Base-by-base conservation (phyloP, 2,888 invertebrate genomes). In the Euproctis similis region DNA sequence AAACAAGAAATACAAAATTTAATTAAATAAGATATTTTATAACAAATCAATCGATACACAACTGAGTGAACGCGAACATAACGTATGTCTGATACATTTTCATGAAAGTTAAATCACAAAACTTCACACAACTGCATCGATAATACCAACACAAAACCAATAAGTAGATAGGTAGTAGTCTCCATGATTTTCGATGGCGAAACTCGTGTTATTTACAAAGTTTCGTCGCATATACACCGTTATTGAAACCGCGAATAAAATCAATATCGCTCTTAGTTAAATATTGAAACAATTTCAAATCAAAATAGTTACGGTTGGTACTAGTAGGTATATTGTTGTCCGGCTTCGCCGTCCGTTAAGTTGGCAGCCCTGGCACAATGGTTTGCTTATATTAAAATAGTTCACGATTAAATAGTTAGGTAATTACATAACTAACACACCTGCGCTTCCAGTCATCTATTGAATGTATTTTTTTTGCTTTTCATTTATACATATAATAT, bases 301-400 rank as follows among this genome's bases (percentile, higher is more conserved):
- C 66, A 66, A 58, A 67, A 74, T 75, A 72, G 68, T 76, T 76
- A 13, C 28, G 23, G 14, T n/a, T n/a, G 14, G 43, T 31, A 42
- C 39, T 49, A 50, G n/a, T n/a, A n/a, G n/a, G n/a, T n/a, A n/a
- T 56, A 54, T 47, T 49, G 57, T 59, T 60, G 65, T 60, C 68
- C 55, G 50, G 53, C 53, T 53, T 41, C 39, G 16, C 18, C 39
- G 31, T 19, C n/a, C n/a, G 41, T 32, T 35, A 35, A 50, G 39
- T 42, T 45, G 47, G 43, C 25, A 34, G 27, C 29, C 25, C 32
- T 33, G 42, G 36, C 40, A 66, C 72, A 68, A 67, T 69, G 59
- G 59, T 40, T n/a, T 48, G 65, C 57, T 60, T 65, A 64, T 75
- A 76, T 73, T 73, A 71, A 66, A 73, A 74, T 74, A 74, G 64